Evolutionary conservation across 2,797 vertebrate genomes (phyloP).

Genomic region (Emydoidea blandingii): DNA sequence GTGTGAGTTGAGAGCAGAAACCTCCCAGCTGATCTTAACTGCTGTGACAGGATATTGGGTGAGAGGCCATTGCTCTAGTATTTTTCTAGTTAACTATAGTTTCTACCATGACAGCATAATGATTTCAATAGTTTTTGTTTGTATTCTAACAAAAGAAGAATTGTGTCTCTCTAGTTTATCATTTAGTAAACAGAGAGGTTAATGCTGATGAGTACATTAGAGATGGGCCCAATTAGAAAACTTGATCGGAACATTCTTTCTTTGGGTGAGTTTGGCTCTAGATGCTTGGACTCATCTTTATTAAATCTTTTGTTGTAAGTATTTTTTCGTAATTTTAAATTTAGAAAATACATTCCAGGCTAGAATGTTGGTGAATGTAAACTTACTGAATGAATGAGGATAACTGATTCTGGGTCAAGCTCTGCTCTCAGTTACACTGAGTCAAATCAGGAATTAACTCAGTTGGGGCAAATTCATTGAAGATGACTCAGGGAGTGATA

Average conservation of each 20-base stretch:
- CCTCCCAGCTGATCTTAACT: neutral
- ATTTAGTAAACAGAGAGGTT: rapidly evolving
- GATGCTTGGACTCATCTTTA: neutral
- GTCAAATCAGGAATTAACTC: neutral
- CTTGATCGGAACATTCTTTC: rapidly evolving
- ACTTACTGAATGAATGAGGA: rapidly evolving
- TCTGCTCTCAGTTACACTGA: rapidly evolving
- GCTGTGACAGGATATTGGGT: neutral
- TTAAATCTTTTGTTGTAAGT: neutral
- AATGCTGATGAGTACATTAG: neutral
- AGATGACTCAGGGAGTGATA: neutral
- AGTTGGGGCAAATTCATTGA: neutral
- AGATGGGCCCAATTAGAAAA: neutral
- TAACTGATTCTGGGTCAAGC: neutral
- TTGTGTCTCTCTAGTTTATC: rapidly evolving
- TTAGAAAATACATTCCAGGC: neutral
- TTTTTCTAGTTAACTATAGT: neutral
- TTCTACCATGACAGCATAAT: neutral
- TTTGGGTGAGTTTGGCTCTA: neutral
- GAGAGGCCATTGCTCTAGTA: neutral
- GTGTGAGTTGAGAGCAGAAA: too few relatives aligned
- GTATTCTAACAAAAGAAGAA: rapidly evolving
- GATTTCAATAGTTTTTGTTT: rapidly evolving
- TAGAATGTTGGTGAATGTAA: neutral
- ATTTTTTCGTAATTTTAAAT: neutral